Evolutionary conservation across 2,113 vertebrate species (phyloP), one percentile per base, ranked within the genome.

Genomic region (Ameiurus melas): DNA sequence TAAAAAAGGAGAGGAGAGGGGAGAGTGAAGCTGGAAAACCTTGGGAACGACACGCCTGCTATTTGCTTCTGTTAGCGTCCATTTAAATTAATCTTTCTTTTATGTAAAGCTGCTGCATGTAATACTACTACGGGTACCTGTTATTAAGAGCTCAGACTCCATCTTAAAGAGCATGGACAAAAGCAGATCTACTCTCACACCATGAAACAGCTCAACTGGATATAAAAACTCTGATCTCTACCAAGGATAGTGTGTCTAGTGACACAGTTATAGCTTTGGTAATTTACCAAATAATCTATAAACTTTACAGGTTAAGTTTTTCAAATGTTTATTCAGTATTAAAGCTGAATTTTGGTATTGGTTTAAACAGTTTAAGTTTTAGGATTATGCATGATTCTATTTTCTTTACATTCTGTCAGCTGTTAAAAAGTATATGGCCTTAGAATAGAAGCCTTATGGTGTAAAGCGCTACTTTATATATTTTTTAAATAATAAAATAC

Each of bases 121-220:
- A 84, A 89, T 39, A n/a, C 13, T 1, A 39, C 43, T 58, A 47
- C n/a, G 39, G 12, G 39, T 22, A 25, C 12, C 14, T 19, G 55
- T 47, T 53, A 22, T 77, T 30, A 68, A 33, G 25, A 36, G 12
- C 85, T 73, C 75, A 62, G 78, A 81, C 64, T 81, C 22, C 58
- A 83, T 87, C 20, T 73, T 62, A 70, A 33, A 85, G 39, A 68
- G 4, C 14, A 39, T 13, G 22, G 47, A 73, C 58, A 90, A 83
- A 5, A 27, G 47, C 39, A 78, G 79, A 79, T 73, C 70, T 85
- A 85, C 88, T 85, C 85, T 64, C 27, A 62, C 20, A 25, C 85
- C 22, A 68, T 47, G 81, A 14, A 75, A 75, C 36, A 20, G 17
- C n/a, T 70, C 10, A 22, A 55, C n/a, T 10, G 8, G 57, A 10